Evolutionary conservation across 2,797 vertebrate genomes (phyloP).

Genomic region (Myotis planiceps): DNA sequence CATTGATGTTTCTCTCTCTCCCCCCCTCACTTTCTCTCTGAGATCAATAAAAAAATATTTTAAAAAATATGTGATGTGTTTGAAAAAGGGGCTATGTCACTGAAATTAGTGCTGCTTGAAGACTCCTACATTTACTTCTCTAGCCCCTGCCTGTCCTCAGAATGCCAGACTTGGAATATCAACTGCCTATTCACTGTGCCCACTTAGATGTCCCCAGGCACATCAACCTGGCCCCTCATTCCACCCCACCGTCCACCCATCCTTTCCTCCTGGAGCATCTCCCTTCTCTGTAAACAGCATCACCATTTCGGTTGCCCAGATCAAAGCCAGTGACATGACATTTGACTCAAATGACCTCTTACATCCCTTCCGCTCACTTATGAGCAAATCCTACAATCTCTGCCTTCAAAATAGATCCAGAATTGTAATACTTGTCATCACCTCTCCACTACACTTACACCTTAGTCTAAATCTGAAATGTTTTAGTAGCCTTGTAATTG

Average conservation of each 20-base stretch:
- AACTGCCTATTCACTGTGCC: background rate
- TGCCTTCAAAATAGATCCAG: background rate
- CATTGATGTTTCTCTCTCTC: too few relatives aligned
- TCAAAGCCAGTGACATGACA: background rate
- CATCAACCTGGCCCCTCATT: background rate
- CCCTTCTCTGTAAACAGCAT: background rate
- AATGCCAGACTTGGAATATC: background rate
- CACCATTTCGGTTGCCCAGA: background rate
- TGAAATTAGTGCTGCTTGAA: background rate
- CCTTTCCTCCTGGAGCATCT: background rate
- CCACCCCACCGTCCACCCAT: fast-evolving
- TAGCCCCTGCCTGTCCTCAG: background rate
- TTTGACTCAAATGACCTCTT: background rate
- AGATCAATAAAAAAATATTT: too few relatives aligned
- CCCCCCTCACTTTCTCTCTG: too few relatives aligned
- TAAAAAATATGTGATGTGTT: background rate
- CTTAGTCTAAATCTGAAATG: background rate
- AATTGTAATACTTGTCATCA: background rate
- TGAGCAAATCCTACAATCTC: background rate
- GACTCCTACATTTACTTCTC: background rate
- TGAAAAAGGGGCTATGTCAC: background rate
- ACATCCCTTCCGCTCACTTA: background rate
- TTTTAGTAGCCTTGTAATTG: background rate
- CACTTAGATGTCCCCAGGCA: background rate
- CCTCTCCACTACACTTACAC: background rate